Evolutionary conservation across 1,140 invertebrate genomes (phyloP), one percentile per base, ranked within the genome.

Genomic region (Akabosia matsudoensis): DNA sequence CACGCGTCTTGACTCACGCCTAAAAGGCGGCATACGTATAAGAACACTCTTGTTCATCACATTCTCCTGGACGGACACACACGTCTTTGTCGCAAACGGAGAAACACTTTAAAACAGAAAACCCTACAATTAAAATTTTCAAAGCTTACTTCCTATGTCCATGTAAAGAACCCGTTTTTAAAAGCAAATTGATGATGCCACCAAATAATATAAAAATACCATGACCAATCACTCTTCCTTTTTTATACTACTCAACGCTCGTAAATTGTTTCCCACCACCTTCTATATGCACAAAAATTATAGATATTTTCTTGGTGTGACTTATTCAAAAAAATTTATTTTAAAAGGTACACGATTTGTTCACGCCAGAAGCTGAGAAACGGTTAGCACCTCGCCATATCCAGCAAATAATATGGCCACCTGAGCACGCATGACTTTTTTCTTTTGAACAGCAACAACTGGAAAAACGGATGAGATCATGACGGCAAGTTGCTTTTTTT

Each of bases 401-500:
- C 37, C 37, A 45, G 18, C 37, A 45, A 45, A 45, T 7, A 61
- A 14, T 24, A 67, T 67, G 61, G 61, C 61, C 61, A 67, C 61
- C 61, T 67, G 61, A 67, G 61, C 61, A 67, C 61, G 61, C 61
- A 67, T 67, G 61, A 67, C 61, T 67, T 67, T 56, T 28, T 2
- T 30, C 28, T n/a, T 10, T 67, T 24, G 31, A 67, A 30, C 31
- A 30, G 30, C 26, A 7, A 67, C n/a, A 67, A 67, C 3, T 67
- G 61, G 31, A 24, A 30, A 4, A 30, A 67, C 31, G 61, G 61
- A 67, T 67, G 61, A 67, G 61, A 67, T 67, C 61, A 67, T 67
- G 61, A n/a, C 30, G 61, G 61, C 37, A 45, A 10, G 30, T 24
- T 67, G 10, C 30, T 67, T 67, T 67, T n/a, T n/a, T n/a, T n/a